phyloP scores from a whole-genome alignment of 2,888 invertebrate species.

The Aspidapion aeneum region DNA sequence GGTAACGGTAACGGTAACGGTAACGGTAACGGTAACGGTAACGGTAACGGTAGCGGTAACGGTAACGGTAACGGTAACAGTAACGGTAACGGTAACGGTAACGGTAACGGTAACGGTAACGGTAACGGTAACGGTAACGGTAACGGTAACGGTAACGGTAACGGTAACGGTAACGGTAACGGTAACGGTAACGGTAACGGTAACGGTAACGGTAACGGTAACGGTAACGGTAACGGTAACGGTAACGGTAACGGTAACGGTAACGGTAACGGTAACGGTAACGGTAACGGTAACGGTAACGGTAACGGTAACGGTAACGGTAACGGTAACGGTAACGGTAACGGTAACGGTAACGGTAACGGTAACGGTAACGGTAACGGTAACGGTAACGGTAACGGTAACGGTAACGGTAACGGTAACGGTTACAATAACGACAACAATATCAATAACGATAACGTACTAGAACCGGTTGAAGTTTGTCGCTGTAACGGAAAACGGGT shows the following conservation, averaged over 20 bases:
- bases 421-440: neutral
- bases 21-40: neutral
- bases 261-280: neutral
- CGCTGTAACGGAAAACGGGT: too few relatives aligned
- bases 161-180: neutral
- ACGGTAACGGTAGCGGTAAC: neutral
- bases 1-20: neutral
- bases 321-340: neutral
- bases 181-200: neutral
- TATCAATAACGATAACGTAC: neutral
- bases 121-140: neutral
- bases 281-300: neutral
- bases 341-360: neutral
- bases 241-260: neutral
- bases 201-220: neutral
- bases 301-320: neutral
- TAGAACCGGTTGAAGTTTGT: too few relatives aligned
- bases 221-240: neutral
- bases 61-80: neutral
- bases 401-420: neutral
- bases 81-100: neutral
- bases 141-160: neutral
- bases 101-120: neutral
- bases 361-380: neutral
- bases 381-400: neutral